Percentiles rank a stretch among this genome's conserved stretches.
Evolutionary conservation across 2,888 invertebrate species (phyloP).

Genomic region (Nesidiocoris tenuis): DNA sequence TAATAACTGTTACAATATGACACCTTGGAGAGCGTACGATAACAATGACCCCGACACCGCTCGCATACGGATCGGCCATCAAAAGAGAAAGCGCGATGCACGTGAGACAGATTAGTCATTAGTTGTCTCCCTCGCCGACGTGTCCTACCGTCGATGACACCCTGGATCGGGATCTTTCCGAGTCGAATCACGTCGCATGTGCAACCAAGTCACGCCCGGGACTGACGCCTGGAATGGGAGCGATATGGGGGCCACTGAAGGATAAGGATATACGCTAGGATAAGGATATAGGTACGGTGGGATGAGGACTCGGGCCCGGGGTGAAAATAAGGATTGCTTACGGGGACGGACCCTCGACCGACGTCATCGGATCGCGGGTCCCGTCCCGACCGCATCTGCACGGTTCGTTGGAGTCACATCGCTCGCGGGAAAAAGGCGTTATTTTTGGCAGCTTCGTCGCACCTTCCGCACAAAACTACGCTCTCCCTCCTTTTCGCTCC

Average conservation of each 20-base stretch:
- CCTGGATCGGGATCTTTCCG: neutral
- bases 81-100: constrained; percentile 19
- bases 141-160: constrained; percentile 3
- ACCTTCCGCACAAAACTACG: neutral
- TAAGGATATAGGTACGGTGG: neutral
- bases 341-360: neutral
- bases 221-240: neutral
- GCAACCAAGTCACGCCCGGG: constrained; percentile 34
- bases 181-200: constrained; percentile 24
- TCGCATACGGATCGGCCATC: constrained; percentile 12
- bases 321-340: neutral
- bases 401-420: constrained; percentile 14
- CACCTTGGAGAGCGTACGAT: neutral
- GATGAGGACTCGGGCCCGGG: too few relatives aligned
- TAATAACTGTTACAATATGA: too few relatives aligned
- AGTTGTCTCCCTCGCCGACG: constrained; percentile 4
- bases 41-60: constrained; percentile 5
- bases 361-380: neutral
- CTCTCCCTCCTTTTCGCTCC: neutral
- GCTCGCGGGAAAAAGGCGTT: constrained; percentile 13
- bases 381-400: neutral
- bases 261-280: neutral
- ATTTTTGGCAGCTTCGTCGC: constrained; percentile 21
- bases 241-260: too few relatives aligned
- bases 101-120: constrained; percentile 36